A percentile compares a stretch with the other conserved stretches of the same genome.
These are phyloP conservation scores for Todiramphus chloris DNA, from an alignment of 2,113 vertebrate species.

Conservation along the genomic window DNA sequence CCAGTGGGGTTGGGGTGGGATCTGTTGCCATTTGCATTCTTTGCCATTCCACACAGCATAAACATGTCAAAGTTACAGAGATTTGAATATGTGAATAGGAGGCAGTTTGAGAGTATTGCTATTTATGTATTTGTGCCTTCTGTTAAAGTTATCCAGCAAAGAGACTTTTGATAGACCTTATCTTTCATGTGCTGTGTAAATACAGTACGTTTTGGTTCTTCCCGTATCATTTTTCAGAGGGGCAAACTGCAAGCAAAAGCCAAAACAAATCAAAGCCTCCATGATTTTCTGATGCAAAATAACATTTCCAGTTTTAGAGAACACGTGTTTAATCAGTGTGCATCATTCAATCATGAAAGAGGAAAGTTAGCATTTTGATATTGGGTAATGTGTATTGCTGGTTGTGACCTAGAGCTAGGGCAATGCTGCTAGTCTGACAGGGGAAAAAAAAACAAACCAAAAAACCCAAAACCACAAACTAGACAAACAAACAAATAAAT, in stretches of 20 bases:
- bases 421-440: neutral
- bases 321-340: slow-evolving; percentile 58
- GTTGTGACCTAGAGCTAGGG: neutral
- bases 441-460: neutral
- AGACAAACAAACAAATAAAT: neutral
- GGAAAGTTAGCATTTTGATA: slow-evolving; percentile 44
- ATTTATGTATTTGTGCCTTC: neutral
- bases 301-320: slow-evolving; percentile 64
- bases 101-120: neutral
- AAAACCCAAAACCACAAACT: neutral
- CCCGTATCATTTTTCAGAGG: slow-evolving; percentile 61
- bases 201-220: slow-evolving; percentile 3
- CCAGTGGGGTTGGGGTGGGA: neutral
- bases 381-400: neutral
- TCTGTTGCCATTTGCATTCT: neutral
- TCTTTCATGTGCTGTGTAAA: slow-evolving; percentile 33
- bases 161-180: slow-evolving; percentile 45
- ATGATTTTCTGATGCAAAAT: slow-evolving; percentile 46
- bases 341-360: slow-evolving; percentile 18
- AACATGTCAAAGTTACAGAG: neutral
- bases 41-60: neutral
- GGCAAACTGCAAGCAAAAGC: slow-evolving; percentile 45
- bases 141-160: slow-evolving; percentile 18
- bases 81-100: neutral
- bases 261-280: slow-evolving; percentile 52